Conservation (phyloP, 2,113 vertebrate species). For the Equus quagga region DNA sequence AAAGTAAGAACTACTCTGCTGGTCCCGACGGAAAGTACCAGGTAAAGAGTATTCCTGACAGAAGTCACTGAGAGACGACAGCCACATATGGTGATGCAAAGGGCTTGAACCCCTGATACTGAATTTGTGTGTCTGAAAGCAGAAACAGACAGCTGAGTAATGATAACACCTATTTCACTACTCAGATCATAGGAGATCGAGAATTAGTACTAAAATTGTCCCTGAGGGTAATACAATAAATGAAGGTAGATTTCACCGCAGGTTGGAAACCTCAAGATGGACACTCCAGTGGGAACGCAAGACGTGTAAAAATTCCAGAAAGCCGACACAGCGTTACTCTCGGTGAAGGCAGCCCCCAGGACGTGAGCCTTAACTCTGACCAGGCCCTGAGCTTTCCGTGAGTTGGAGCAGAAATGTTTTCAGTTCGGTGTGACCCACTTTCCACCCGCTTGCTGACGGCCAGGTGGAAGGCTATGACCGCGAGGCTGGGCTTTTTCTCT, state of each 20-base stretch:
- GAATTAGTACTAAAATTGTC: background rate
- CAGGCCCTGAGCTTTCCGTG: background rate
- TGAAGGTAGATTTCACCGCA: background rate
- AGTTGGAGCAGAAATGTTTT: background rate
- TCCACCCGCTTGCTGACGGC: background rate
- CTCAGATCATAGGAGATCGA: background rate
- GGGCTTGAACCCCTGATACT: background rate
- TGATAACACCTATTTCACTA: background rate
- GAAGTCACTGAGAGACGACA: background rate
- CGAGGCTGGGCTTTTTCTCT: background rate
- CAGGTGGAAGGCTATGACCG: background rate
- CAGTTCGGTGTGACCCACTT: too few species aligned
- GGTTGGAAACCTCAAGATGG: background rate
- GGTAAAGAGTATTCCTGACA: background rate
- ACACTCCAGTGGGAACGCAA: background rate
- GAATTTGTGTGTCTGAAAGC: background rate
- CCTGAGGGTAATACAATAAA: background rate
- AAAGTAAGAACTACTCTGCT: too few species aligned
- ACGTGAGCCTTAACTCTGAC: background rate
- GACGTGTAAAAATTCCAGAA: too few species aligned
- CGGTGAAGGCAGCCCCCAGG: background rate
- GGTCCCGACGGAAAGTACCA: background rate
- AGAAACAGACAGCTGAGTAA: background rate
- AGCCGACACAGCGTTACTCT: accelerated
- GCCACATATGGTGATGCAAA: background rate